phyloP scores from a whole-genome alignment of 2,113 vertebrate species.

The Ahaetulla prasina region DNA sequence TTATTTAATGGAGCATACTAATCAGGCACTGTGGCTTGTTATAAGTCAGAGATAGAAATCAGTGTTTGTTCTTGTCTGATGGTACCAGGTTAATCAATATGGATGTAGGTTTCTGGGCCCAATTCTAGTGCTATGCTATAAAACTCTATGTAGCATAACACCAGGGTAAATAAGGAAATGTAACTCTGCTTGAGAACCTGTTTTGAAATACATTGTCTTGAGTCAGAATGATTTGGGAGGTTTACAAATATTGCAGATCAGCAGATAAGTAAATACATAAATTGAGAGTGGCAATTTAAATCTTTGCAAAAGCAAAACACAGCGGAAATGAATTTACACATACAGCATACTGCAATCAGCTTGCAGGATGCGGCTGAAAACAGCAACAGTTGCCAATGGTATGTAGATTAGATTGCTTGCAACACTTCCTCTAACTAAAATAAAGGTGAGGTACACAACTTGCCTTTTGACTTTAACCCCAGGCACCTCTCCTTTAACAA shows the following conservation, averaged over 20 bases:
- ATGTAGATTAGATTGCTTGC: background rate
- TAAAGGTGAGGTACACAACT: background rate
- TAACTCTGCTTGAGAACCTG: background rate
- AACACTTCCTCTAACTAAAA: background rate
- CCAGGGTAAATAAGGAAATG: background rate
- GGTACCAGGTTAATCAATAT: background rate
- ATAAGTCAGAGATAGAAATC: background rate
- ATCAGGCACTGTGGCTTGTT: background rate
- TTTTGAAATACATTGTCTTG: background rate
- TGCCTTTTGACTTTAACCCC: background rate
- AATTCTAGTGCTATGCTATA: background rate
- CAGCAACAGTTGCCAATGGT: background rate
- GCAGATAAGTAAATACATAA: background rate
- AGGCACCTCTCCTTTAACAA: background rate
- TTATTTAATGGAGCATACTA: background rate
- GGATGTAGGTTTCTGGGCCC: background rate
- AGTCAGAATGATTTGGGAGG: background rate
- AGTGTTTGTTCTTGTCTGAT: background rate
- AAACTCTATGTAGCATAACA: background rate
- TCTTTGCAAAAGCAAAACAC: background rate
- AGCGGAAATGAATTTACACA: background rate
- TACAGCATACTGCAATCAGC: too few relatives aligned
- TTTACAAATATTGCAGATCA: background rate
- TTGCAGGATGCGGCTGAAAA: background rate
- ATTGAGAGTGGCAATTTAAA: background rate